Conservation (phyloP, 2,113 vertebrate genomes). For the Motacilla alba region DNA sequence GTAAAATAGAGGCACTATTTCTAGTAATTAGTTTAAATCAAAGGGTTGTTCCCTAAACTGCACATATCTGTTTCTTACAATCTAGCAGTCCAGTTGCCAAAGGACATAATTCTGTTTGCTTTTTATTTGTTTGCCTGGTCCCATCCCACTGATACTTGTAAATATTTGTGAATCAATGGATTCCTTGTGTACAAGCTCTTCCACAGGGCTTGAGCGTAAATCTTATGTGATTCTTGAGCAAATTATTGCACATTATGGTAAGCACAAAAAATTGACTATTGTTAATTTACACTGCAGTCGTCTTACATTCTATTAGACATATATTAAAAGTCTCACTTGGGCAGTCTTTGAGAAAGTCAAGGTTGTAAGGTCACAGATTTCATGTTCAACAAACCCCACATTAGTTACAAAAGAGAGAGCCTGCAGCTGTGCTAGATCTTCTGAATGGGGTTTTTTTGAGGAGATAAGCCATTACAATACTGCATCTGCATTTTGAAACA, state of each 20-base stretch:
- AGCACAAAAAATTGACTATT: not conserved
- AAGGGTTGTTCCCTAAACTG: not conserved
- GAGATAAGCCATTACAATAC: not conserved
- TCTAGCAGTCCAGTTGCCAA: not conserved
- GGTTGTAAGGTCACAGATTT: slow-evolving; percentile 38
- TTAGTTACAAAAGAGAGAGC: not conserved
- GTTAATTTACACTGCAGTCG: not conserved
- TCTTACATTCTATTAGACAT: not conserved
- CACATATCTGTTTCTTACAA: not conserved
- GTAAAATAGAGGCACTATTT: not conserved
- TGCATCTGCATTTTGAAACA: not conserved
- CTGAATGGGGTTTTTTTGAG: not conserved
- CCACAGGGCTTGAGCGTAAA: not conserved
- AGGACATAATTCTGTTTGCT: not conserved
- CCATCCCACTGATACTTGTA: not conserved
- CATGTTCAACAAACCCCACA: slow-evolving; percentile 21
- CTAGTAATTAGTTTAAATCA: slow-evolving; percentile 10
- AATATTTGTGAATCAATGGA: not conserved
- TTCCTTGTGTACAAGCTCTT: not conserved
- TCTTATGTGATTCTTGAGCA: not conserved
- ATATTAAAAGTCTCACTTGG: slow-evolving; percentile 18
- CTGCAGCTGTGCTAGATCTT: not conserved
- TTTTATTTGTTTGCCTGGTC: not conserved
- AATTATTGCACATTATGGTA: not conserved
- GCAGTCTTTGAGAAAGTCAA: not conserved